Base-by-base conservation (phyloP, 2,113 vertebrate genomes). In the Syrrhaptes paradoxus region DNA sequence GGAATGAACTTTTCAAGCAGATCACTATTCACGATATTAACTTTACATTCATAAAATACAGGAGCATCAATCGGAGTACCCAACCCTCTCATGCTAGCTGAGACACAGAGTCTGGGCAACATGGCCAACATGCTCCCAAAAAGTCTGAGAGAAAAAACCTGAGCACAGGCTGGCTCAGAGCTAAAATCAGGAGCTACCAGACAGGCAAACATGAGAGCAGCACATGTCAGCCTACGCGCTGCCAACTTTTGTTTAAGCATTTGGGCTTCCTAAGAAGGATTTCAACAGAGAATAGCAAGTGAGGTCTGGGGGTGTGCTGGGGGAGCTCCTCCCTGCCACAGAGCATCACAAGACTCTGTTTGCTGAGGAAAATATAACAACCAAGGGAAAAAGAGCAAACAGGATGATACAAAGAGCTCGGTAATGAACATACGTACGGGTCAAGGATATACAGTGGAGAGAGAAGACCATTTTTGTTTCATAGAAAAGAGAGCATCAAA, bases 201-300 rank as follows among this genome's bases (percentile, higher is more conserved):
- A 59, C 51, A 61, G 79, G 38, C 7, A 1, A 79, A 55, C 62
- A 36, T 7, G 43, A 59, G 71, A 63, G 20, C 4, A 7, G 34
- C 78, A 78, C 2, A 26, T 26, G 2, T 55, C 45, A 26, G 55
- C 59, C 36, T 81, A 36, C 8, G 6, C 0, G 0, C 57, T 91
- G 81, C 78, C 70, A 95, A 45, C 29, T 88, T 95, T 82, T 82
- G 15, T 82, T 93, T 75, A 90, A 68, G 78, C 38, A 29, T 72
- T 63, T 63, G 49, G 32, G 48, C 62, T 85, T 87, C 66, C 85
- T 59, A 20, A 82, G 70, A 19, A 83, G 25, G 45, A 63, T 92
- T 87, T 91, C 49, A 85, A 78, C 28, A 34, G 28, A 82, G 55
- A 93, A 54, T 26, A 89, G 36, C 51, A 81, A 95, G 48, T 75